Evolutionary conservation across 2,113 vertebrate species (phyloP), one percentile per base, ranked within the genome.

Genomic region (human (Homo sapiens)): DNA sequence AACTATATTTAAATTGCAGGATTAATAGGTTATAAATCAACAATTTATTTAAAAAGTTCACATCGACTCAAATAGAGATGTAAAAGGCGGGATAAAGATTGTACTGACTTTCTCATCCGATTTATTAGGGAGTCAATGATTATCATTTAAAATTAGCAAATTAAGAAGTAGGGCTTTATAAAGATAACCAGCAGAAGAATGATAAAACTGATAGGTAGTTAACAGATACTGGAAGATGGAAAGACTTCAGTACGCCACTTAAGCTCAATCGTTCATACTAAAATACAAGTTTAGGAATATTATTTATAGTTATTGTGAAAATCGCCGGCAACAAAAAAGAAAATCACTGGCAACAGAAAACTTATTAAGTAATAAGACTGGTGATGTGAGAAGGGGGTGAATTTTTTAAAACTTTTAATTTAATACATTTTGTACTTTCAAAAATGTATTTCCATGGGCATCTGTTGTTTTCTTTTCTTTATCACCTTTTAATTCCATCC

Each of bases 1-100:
- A 89, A 66, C 57, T 72, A 40, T 75, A 75, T 72, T 92, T 84
- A 25, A 85, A 80, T 32, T 80, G 2, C 20, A 92, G 4, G 5
- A 85, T 55, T 89, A 80, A 92, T 90, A 89, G 50, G 17, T 70
- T 50, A 55, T 80, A 85, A 85, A 57, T 55, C n/a, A 64, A 95
- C 32, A 92, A 35, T 68, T 20, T 84, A 50, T 66, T 35, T 35
- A 22, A 40, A 83, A 94, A 94, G 6, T 4, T 76, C 50, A 57
- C 35, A 20, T n/a, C 83, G 79, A 75, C 12, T 50, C 10, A 80
- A 64, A 30, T 55, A 55, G 40, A 93, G 32, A 68, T 66, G 5
- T 81, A 94, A 81, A 86, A 43, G 57, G 52, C 9, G 32, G 2
- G 57, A 50, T 48, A 32, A 68, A 80, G 18, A 87, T 76, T 78